Base-by-base conservation (phyloP, 2,797 vertebrate genomes). In the Coregonus suidteri region DNA sequence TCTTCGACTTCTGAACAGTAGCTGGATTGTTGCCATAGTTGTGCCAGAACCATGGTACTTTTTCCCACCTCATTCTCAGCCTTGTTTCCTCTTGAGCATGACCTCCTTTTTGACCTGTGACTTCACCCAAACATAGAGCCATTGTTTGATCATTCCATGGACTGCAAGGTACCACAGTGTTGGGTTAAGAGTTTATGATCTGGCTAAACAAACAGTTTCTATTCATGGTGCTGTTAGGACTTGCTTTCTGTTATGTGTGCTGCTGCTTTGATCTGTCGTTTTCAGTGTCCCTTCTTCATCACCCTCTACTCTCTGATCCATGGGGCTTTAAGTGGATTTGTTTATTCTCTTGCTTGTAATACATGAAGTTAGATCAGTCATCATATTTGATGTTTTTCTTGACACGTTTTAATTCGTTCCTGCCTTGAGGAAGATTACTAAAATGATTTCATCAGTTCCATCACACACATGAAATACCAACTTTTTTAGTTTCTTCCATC, bases 21-120 rank as follows among this genome's bases (percentile, higher is more conserved):
- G 75, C 34, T 65, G 77, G 76, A 84, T 80, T 76, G 77, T 86
- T 84, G 79, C 83, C 82, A 84, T 88, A 84, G 83, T 86, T 86
- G 81, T 88, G 73, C 71, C 13, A 16, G 66, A 73, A 80, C 86
- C 83, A 86, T 88, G 78, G 84, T 75, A 84, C 86, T 82, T 34
- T 34, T 34, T 34, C 31, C 31, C 3, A 3, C 31, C 31, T 34
- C 31, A 11, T 47, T 47, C 41, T 47, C 41, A 68, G 67, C 81
- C 87, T 79, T 82, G 84, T 54, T 54, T 56, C 80, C 75, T 84
- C 79, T 88, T 84, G 72, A 37, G 82, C 71, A 77, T 75, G 68
- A 80, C 75, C 85, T 84, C 84, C 84, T 82, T 81, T 82, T 75
- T 73, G 52, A 81, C 83, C 84, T 81, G 76, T 86, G 83, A 86